phyloP scores from a whole-genome alignment of 2,888 invertebrate genomes.

The Cheilosia urbana region DNA sequence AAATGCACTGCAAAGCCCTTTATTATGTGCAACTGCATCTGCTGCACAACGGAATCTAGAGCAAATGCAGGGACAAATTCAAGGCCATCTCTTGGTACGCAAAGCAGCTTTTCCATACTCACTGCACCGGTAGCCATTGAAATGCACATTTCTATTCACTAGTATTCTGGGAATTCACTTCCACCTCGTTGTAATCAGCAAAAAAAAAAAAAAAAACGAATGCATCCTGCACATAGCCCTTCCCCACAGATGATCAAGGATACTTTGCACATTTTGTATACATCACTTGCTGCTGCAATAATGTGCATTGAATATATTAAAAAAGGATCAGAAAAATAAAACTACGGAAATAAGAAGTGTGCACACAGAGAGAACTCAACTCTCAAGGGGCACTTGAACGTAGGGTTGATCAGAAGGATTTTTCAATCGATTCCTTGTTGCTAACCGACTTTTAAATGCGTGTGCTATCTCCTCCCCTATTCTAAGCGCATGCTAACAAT shows the following conservation, averaged over 20 bases:
- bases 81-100: constrained; percentile 12
- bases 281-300: constrained; percentile 43
- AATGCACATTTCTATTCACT: constrained; percentile 1
- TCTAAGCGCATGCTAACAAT: constrained; percentile 1
- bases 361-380: constrained; percentile 1
- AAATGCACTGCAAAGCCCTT: neutral
- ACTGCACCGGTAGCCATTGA: constrained; percentile 32
- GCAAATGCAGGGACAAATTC: constrained; percentile 25
- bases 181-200: constrained; percentile 46
- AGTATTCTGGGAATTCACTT: constrained; percentile 28
- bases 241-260: constrained; percentile 13
- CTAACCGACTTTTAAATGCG: constrained; percentile 29
- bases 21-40: neutral
- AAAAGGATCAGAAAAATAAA: constrained; percentile 12
- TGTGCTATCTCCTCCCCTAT: constrained; percentile 1
- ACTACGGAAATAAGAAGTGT: neutral
- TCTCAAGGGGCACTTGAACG: neutral
- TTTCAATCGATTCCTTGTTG: constrained; percentile 35
- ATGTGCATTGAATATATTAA: constrained; percentile 22
- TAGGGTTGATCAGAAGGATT: constrained; percentile 29
- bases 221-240: constrained; percentile 37
- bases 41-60: constrained; percentile 1
- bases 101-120: neutral
- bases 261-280: constrained; percentile 37
- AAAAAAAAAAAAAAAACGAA: constrained; percentile 1